These are phyloP conservation scores for Diuraphis noxia DNA, from an alignment of 1,140 invertebrate species.

Conservation along the genomic window DNA sequence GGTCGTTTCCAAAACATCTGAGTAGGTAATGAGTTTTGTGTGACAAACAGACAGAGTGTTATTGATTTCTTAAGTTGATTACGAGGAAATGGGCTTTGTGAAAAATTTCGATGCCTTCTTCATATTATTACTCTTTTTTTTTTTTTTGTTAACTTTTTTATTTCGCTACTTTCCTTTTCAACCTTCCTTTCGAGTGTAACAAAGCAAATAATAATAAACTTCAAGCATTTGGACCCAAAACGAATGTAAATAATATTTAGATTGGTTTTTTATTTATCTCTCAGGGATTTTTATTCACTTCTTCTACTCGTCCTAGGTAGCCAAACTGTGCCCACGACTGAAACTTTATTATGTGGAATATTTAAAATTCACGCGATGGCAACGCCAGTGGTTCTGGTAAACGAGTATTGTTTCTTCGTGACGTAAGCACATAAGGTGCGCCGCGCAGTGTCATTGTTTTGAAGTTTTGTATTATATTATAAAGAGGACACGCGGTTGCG, in stretches of 20 bases:
- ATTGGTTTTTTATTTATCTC: slow-evolving; percentile 15
- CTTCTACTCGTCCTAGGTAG: not conserved
- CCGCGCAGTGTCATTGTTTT: slow-evolving; percentile 34
- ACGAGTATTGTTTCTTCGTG: not conserved
- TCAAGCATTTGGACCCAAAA: not conserved
- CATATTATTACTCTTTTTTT: not conserved
- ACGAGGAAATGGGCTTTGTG: not conserved
- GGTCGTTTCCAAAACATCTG: not conserved
- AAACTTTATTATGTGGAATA: not conserved
- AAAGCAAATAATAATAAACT: slow-evolving; percentile 16
- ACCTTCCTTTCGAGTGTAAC: not conserved
- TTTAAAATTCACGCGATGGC: slow-evolving; percentile 1
- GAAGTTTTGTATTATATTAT: not conserved
- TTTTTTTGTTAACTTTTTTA: slow-evolving; percentile 2
- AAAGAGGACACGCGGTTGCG: slow-evolving; percentile 8
- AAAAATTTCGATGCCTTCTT: slow-evolving; percentile 1
- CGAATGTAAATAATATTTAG: slow-evolving; percentile 20
- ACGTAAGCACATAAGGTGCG: slow-evolving; percentile 28
- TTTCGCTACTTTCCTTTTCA: not conserved
- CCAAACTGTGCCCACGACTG: not conserved
- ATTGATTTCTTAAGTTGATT: slow-evolving; percentile 10
- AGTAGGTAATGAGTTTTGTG: not conserved
- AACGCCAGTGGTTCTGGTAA: not conserved
- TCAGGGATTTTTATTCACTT: not conserved
- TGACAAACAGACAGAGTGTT: not conserved